Evolutionary conservation across 2,888 invertebrate genomes (phyloP), one percentile per base, ranked within the genome.

Genomic region (Nesidiocoris tenuis): DNA sequence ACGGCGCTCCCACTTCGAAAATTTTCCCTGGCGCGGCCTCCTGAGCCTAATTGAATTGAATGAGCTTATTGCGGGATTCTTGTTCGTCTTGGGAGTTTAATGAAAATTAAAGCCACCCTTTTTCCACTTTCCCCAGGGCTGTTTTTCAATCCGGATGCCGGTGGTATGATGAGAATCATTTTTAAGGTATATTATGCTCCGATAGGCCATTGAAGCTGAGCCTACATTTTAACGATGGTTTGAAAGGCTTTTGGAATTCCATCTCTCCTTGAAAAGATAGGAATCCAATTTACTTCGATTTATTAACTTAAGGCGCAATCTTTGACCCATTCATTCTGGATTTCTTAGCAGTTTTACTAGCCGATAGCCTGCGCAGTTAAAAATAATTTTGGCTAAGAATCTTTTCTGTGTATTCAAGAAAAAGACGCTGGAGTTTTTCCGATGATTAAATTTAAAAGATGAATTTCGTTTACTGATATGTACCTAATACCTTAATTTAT

Each of bases 31-130:
- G 55, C n/a, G 19, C 67, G 19, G 16, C 21, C 19, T 21, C 22
- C 67, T 19, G 54, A 39, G 22, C 23, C 21, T 67, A 67, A 67
- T 67, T 67, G 67, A 67, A 67, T 67, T 67, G 67, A 21, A 67
- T 55, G 55, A 23, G 56, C 56, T 67, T 66, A 66, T 66, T 66
- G 54, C 66, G 16, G 21, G 21, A 55, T 25, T 18, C 54, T 54
- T 55, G 17, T 18, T 65, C 19, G 1, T 65, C 39, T 19, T 24
- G 19, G 64, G 16, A 25, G 65, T n/a, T 39, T 18, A 19, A 39
- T 39, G 39, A 39, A 65, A 65, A 65, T 39, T 65, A 39, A 65
- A 65, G 17, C 25, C 65, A 39, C 39, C 39, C 39, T 39, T 39
- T 39, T 39, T 39, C 39, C 39, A 39, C 39, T 39, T 39, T 39